Conservation (phyloP, 2,888 invertebrate genomes). For the Folsomia manolachei region DNA sequence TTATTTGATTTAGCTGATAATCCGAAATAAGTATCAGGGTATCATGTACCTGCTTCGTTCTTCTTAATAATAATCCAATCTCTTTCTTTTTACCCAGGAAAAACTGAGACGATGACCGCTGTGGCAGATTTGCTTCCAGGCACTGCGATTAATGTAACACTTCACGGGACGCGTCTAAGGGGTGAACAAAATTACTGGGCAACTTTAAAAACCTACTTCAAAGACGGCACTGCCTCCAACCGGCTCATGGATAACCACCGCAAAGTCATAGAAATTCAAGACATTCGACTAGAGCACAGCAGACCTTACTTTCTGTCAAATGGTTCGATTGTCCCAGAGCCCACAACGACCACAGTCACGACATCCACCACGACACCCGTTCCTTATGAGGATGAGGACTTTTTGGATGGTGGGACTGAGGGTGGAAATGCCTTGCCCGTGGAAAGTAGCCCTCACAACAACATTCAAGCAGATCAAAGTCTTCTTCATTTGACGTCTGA, state of each 20-base stretch:
- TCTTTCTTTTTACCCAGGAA: too few relatives aligned
- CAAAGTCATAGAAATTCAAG: slow-evolving; percentile 54
- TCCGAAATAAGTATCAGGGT: too few relatives aligned
- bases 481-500: slow-evolving; percentile 23
- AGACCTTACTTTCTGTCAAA: slow-evolving; percentile 73
- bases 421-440: slow-evolving; percentile 32
- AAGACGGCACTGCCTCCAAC: slow-evolving; percentile 61
- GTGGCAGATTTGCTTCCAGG: slow-evolving; percentile 60
- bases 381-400: slow-evolving; percentile 12
- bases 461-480: slow-evolving; percentile 29
- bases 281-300: slow-evolving; percentile 70
- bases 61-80: too few relatives aligned
- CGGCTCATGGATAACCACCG: slow-evolving; percentile 63
- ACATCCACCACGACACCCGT: slow-evolving; percentile 55
- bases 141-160: slow-evolving; percentile 67
- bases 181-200: slow-evolving; percentile 73
- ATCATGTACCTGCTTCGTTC: too few relatives aligned
- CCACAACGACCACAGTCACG: slow-evolving; percentile 63
- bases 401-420: slow-evolving; percentile 11
- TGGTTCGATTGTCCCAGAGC: slow-evolving; percentile 74
- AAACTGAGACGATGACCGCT: slow-evolving; percentile 53
- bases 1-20: background rate
- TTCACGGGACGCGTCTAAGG: slow-evolving; percentile 70
- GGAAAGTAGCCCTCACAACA: slow-evolving; percentile 14
- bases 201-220: slow-evolving; percentile 67